Percentiles rank a stretch among this genome's conserved stretches.
Conservation (phyloP, 2,113 vertebrate species). For the Empidonax traillii region DNA sequence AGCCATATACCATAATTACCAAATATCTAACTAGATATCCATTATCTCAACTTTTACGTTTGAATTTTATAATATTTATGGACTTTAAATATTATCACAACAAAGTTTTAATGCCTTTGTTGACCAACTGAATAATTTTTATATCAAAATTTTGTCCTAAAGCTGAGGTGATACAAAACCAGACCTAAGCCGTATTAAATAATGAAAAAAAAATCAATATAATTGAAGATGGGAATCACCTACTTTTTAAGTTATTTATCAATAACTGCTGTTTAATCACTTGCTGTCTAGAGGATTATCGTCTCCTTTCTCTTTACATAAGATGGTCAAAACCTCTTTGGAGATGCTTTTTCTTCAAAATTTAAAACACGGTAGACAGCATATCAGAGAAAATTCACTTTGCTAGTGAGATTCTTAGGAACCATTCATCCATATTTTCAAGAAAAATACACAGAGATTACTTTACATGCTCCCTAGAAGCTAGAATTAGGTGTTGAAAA, state of each 20-base stretch:
- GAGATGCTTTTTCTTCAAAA: background rate
- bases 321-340: background rate
- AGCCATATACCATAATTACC: background rate
- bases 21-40: background rate
- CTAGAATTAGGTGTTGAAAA: background rate
- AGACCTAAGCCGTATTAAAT: background rate
- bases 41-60: background rate
- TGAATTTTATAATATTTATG: background rate
- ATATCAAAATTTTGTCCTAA: background rate
- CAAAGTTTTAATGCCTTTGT: background rate
- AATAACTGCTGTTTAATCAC: conserved; percentile 4
- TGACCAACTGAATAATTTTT: background rate
- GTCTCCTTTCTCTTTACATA: conserved; percentile 24
- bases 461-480: background rate
- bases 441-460: background rate
- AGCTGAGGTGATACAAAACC: background rate
- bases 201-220: background rate
- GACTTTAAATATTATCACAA: background rate
- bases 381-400: background rate
- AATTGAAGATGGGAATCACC: background rate
- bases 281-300: conserved; percentile 1
- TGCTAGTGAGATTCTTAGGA: background rate
- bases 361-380: background rate
- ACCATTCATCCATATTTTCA: background rate
- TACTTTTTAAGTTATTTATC: conserved; percentile 10